Base-by-base conservation (phyloP, 2,888 invertebrate species). In the Blomia tropicalis region DNA sequence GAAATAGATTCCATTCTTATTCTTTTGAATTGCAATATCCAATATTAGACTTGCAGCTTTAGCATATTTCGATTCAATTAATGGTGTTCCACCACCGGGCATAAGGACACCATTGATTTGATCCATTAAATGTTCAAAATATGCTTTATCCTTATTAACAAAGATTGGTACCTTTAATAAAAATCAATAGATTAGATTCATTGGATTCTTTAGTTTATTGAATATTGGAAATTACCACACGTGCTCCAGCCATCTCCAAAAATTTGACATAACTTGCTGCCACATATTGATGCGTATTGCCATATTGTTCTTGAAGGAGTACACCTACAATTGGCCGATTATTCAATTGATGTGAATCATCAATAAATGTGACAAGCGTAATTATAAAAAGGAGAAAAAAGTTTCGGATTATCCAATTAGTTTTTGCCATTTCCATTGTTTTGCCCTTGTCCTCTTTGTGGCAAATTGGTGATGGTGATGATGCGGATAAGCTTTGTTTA, bases 211-310 rank as follows among this genome's bases (percentile, higher is more conserved):
- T 17, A 41, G 41, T 41, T 41, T 90, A 17, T 88, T 41, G 41
- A n/a, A n/a, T n/a, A n/a, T n/a, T n/a, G n/a, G n/a, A n/a, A n/a
- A n/a, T n/a, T 61, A 61, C 82, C 1, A 84, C 89, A 70, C 87
- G 79, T 17, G 86, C 90, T 11, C 91, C 91, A 7, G 85, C 82
- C 58, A 84, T 80, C 76, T 92, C 90, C n/a, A 91, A 73, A 74
- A 81, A 86, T 73, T 90, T 90, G 1, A 92, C 85, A 71, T 91
- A 91, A 25, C 64, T 58, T 30, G 66, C 51, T 0, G 58, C 62
- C 7, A 64, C 43, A 27, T 31, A 60, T 11, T 41, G 30, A n/a
- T 59, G 29, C 27, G 27, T 22, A 25, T 53, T 5, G 2, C 23
- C 1, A 51, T 51, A 29, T 51, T 14, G 51, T 7, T 63, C 63